Evolutionary conservation across 2,888 invertebrate genomes (phyloP).

Genomic region (Drosophila pegasa): DNA sequence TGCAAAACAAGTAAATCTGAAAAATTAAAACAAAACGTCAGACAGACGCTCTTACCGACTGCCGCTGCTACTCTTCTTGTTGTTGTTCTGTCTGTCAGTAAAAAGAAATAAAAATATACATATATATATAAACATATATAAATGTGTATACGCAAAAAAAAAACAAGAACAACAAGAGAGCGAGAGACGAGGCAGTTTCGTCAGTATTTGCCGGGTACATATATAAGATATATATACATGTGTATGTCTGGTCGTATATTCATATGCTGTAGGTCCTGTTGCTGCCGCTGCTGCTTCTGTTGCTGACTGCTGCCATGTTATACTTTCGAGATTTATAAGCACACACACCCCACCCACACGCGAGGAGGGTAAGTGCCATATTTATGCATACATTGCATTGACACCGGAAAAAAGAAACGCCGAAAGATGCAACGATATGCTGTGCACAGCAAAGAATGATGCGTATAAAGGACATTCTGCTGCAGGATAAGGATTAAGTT

Average conservation of each 20-base stretch:
- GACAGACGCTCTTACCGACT: slow-evolving; percentile 31
- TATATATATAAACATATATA: not conserved
- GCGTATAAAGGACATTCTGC: not conserved
- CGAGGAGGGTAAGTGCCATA: slow-evolving; percentile 41
- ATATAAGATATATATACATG: slow-evolving; percentile 9
- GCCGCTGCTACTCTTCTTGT: slow-evolving; percentile 5
- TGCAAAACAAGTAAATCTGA: slow-evolving; percentile 67
- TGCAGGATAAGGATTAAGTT: not conserved
- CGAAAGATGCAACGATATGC: slow-evolving; percentile 3
- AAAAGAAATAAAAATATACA: slow-evolving; percentile 31
- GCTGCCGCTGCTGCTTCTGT: slow-evolving; percentile 46
- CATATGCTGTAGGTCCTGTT: slow-evolving; percentile 37
- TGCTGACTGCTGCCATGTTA: slow-evolving; percentile 53
- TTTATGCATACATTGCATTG: slow-evolving; percentile 52
- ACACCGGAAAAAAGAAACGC: slow-evolving; percentile 38
- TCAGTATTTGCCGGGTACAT: slow-evolving; percentile 25
- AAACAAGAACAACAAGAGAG: slow-evolving; percentile 4
- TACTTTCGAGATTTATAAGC: slow-evolving; percentile 53
- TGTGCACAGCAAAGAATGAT: slow-evolving; percentile 12
- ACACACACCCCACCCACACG: slow-evolving; percentile 15
- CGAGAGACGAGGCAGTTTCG: slow-evolving; percentile 37
- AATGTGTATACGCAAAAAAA: not conserved
- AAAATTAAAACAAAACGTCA: slow-evolving; percentile 75
- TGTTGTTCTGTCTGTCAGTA: slow-evolving; percentile 12
- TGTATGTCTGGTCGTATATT: slow-evolving; percentile 29